Evolutionary conservation across 2,113 vertebrate species (phyloP).

Genomic region (Steatornis caripensis): DNA sequence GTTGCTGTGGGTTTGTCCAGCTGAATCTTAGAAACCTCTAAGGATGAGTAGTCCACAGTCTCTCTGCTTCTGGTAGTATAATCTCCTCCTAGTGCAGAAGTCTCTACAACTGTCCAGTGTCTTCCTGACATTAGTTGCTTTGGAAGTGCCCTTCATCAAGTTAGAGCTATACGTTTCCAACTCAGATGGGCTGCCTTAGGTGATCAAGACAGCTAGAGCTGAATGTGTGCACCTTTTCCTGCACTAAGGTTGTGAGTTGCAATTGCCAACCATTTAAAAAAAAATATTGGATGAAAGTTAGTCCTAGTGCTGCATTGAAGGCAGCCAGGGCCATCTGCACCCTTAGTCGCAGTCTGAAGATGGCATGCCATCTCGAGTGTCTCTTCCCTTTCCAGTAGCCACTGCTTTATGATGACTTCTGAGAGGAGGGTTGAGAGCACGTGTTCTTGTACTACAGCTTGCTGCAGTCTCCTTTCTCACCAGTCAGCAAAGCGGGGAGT

Average conservation of each 20-base stretch:
- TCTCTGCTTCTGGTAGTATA: background rate
- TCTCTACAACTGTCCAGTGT: background rate
- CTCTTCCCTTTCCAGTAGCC: background rate
- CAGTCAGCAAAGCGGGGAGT: background rate
- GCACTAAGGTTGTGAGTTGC: background rate
- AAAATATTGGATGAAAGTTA: background rate
- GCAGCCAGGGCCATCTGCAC: background rate
- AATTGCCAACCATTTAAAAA: background rate
- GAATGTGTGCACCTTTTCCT: background rate
- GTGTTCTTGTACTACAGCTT: background rate
- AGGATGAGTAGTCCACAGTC: background rate
- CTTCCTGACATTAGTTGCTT: background rate
- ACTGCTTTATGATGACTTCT: background rate
- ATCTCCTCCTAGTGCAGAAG: background rate
- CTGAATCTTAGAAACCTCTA: background rate
- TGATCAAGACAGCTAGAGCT: background rate
- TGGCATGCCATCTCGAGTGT: fast-evolving
- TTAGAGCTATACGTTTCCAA: background rate
- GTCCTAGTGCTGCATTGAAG: background rate
- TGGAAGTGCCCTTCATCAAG: background rate
- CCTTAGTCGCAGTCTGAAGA: background rate
- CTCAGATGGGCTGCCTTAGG: background rate
- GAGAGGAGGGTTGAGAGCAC: background rate
- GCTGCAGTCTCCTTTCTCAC: background rate
- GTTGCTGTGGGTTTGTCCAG: background rate